These are phyloP conservation scores for Synergus umbraculus DNA, from an alignment of 2,888 invertebrate species.

Conservation along the genomic window DNA sequence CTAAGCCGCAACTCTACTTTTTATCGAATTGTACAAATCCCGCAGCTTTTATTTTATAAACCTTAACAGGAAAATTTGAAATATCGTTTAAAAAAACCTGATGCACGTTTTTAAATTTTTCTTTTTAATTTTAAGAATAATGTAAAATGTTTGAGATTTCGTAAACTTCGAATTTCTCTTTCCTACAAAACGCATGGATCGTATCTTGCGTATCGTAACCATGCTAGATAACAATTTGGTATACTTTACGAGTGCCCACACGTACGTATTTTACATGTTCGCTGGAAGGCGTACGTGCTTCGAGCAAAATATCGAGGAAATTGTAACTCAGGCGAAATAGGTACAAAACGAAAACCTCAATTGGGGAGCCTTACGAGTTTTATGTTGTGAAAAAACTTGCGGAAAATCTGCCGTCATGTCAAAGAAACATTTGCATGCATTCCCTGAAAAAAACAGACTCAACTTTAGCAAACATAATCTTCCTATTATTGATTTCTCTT, in stretches of 20 bases:
- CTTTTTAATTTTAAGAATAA: not conserved
- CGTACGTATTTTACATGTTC: conserved; percentile 36
- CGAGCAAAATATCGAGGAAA: conserved; percentile 34
- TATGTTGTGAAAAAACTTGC: conserved; percentile 17
- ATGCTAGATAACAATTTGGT: conserved; percentile 19
- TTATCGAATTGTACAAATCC: not conserved
- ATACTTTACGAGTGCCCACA: conserved; percentile 27
- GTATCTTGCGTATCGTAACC: conserved; percentile 33
- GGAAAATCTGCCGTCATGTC: not conserved
- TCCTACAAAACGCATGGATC: conserved; percentile 3
- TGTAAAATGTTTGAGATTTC: not conserved
- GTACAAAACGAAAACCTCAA: conserved; percentile 20
- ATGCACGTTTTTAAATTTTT: no score
- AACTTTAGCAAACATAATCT: no score
- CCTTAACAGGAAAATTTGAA: not conserved
- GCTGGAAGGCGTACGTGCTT: conserved; percentile 35
- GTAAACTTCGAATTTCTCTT: not conserved
- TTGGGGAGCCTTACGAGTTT: conserved; percentile 21
- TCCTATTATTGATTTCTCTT: not conserved
- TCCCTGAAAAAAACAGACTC: not conserved
- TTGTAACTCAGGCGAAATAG: conserved; percentile 25
- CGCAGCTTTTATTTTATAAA: not conserved
- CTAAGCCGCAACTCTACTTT: not conserved
- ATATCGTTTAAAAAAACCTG: not conserved
- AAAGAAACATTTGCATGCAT: conserved; percentile 13